Percentiles rank a stretch among this genome's conserved stretches.
Evolutionary conservation across 2,113 vertebrate genomes (phyloP).

Genomic region (Donacobius atricapilla): DNA sequence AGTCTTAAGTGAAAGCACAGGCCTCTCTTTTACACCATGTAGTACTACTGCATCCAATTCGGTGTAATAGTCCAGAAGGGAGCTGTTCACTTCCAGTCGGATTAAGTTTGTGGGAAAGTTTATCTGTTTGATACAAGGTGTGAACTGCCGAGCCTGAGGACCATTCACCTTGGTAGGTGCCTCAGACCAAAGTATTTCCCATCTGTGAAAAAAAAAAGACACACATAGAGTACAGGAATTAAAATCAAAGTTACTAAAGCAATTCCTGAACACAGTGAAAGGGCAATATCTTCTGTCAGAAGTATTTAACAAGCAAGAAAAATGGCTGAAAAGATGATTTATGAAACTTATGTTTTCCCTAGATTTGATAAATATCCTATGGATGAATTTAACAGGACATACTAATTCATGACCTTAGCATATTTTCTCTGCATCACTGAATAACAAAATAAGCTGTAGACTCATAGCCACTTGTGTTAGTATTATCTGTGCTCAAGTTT

Average conservation of each 20-base stretch:
- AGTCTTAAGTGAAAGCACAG: slow-evolving; percentile 87
- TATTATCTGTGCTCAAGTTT: not conserved
- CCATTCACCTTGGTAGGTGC: slow-evolving; percentile 84
- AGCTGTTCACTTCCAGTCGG: slow-evolving; percentile 94
- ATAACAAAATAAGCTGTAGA: not conserved
- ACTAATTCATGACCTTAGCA: not conserved
- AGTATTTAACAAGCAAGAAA: not conserved
- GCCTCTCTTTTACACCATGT: slow-evolving; percentile 88
- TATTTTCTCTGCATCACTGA: not conserved
- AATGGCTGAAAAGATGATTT: not conserved
- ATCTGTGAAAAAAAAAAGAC: slow-evolving; percentile 73
- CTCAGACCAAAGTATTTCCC: slow-evolving; percentile 96
- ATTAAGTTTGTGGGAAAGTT: slow-evolving; percentile 94
- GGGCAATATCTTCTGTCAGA: not conserved
- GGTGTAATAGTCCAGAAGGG: slow-evolving; percentile 94
- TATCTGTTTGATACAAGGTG: slow-evolving; percentile 91
- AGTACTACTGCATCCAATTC: slow-evolving; percentile 95
- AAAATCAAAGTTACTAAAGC: not conserved
- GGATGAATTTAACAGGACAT: not conserved
- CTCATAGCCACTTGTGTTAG: not conserved
- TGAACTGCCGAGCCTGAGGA: slow-evolving; percentile 92
- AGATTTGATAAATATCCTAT: not conserved
- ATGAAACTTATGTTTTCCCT: not conserved
- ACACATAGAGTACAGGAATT: not conserved
- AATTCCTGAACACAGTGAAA: not conserved